Percentiles rank a stretch among this genome's conserved stretches.
Conservation (phyloP, 2,888 invertebrate genomes). For the Leptopilina syphax region DNA sequence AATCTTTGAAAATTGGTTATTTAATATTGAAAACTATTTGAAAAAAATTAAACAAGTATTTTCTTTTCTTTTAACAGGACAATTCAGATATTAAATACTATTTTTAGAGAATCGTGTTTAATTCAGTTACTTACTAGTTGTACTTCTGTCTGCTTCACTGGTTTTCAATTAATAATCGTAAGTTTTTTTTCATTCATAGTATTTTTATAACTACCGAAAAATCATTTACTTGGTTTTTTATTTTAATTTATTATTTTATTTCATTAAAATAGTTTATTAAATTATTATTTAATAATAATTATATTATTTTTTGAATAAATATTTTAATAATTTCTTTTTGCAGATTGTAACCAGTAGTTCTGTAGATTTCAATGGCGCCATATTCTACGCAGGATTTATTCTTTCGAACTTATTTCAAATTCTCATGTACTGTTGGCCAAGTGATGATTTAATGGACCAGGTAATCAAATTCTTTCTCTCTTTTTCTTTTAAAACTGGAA, state of each 20-base stretch:
- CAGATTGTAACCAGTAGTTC: background rate
- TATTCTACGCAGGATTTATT: background rate
- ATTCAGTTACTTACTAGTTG: conserved; percentile 1
- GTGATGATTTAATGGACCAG: conserved; percentile 16
- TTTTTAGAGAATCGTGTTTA: background rate
- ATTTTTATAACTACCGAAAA: background rate
- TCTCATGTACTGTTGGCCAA: conserved; percentile 15
- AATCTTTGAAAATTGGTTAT: no score
- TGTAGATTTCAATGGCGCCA: background rate
- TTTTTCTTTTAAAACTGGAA: no score
- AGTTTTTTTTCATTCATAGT: background rate
- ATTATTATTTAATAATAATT: no score
- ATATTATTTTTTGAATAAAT: background rate
- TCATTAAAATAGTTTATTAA: background rate
- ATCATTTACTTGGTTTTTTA: background rate
- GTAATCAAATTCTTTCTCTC: background rate
- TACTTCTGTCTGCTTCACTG: background rate
- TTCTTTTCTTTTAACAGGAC: background rate
- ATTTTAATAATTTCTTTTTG: background rate
- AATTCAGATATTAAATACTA: background rate
- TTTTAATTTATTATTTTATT: background rate
- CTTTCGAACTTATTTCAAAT: background rate
- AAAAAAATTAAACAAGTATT: background rate
- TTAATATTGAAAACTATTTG: no score
- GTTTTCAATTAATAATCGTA: conserved; percentile 13